Conservation (phyloP, 2,113 vertebrate species). For the Ptyas mucosa region DNA sequence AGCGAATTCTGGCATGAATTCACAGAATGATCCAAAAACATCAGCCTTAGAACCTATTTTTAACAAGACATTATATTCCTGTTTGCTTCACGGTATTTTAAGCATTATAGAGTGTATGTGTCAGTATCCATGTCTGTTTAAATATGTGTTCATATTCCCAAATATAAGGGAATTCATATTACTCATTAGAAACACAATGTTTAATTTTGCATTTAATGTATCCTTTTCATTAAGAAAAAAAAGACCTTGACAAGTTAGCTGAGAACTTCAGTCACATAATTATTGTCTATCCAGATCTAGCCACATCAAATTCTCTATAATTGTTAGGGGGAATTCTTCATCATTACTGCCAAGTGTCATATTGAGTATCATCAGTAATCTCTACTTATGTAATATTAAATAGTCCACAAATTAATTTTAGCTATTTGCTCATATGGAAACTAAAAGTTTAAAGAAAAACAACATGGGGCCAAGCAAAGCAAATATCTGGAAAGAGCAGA, state of each 20-base stretch:
- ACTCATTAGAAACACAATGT: not conserved
- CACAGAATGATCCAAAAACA: not conserved
- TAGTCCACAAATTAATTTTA: not conserved
- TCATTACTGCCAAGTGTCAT: not conserved
- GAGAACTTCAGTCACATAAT: not conserved
- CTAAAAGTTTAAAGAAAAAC: not conserved
- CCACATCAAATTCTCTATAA: not conserved
- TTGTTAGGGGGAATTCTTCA: not conserved
- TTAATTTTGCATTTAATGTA: not conserved
- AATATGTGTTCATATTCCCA: not conserved
- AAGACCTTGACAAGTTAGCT: not conserved
- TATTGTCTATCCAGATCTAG: not conserved
- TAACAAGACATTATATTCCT: not conserved
- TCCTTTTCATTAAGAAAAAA: not conserved
- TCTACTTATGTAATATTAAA: not conserved
- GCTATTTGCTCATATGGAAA: not conserved
- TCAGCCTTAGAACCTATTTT: not conserved
- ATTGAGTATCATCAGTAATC: not conserved
- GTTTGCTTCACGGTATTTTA: not conserved
- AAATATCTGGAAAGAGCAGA: not conserved
- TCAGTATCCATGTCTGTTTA: not conserved
- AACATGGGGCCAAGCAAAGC: not conserved
- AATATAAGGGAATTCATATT: not conserved
- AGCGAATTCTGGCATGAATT: not conserved
- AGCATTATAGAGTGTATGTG: not conserved